Conservation (phyloP, 1,140 invertebrate species). For the Hestina assimilis region DNA sequence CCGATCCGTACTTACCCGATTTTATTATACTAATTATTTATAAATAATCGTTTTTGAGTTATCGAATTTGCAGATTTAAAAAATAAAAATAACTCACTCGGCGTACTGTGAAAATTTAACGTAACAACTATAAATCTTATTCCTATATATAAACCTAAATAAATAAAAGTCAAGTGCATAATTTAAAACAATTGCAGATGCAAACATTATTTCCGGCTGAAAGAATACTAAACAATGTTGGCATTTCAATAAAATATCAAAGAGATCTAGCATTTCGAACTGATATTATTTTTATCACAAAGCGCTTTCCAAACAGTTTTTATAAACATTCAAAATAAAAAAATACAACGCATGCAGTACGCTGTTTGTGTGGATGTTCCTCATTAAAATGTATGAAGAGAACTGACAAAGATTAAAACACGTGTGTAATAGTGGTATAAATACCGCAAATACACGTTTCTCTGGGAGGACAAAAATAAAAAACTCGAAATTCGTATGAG, state of each 20-base stretch:
- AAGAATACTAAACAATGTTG: too few species aligned
- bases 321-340: constrained; percentile 32
- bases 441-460: constrained; percentile 14
- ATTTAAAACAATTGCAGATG: too few species aligned
- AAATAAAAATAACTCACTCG: too few species aligned
- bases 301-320: constrained; percentile 18
- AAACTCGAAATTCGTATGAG: too few species aligned
- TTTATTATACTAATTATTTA: too few species aligned
- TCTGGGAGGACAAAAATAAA: constrained; percentile 5
- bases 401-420: constrained; percentile 24
- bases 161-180: too few species aligned
- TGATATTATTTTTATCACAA: constrained; percentile 26
- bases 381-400: constrained; percentile 45
- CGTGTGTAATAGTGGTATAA: constrained; percentile 6
- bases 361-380: constrained; percentile 32
- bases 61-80: too few species aligned
- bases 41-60: too few species aligned
- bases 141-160: too few species aligned
- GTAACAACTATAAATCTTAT: too few species aligned
- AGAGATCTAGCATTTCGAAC: constrained; percentile 7
- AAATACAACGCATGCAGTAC: constrained; percentile 23
- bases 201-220: constrained; percentile 8
- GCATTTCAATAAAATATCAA: constrained; percentile 14
- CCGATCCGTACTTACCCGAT: too few species aligned
- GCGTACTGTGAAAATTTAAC: too few species aligned